Base-by-base conservation (phyloP, 2,797 vertebrate species). In the Pipistrellus kuhlii region DNA sequence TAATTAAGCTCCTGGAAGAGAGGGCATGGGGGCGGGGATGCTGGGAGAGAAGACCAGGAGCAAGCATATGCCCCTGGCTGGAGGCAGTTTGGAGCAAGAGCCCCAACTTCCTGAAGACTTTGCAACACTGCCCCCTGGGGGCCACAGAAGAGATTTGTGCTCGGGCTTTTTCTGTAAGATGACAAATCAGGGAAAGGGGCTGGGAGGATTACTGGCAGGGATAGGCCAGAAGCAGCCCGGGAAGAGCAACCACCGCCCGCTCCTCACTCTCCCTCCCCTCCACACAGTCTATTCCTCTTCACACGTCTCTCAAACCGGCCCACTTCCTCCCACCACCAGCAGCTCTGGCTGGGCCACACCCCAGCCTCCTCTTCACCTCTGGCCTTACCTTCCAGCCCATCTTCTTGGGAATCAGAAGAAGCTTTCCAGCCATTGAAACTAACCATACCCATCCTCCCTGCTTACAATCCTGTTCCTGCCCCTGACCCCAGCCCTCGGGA, bases 121-220 rank as follows among this genome's bases (percentile, higher is more conserved):
- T 83, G 85, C 85, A 90, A 94, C 78, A 94, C 92, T 94, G 95
- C 88, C 94, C 94, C 78, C 95, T 95, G 94, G 93, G 44, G 96
- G 41, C 75, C 55, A 38, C 51, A 90, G 23, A 21, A 69, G 59
- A 86, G 69, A 10, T 68, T n/a, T 66, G 84, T 32, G 17, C 27
- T 38, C 17, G 23, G 76, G 21, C 23, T 89, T 90, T 81, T 82
- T 3, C 66, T 80, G 23, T 2, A 17, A 3, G 72, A 53, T 15
- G 55, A 38, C 35, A 1, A 1, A 11, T 53, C 13, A 8, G 2
- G 64, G 3, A 53, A 46, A 64, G 27, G 13, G 25, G 5, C 14
- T 6, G 21, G 57, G 92, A 57, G n/a, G 51, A 64, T 11, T 32
- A 8, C 71, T 8, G 18, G 30, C 25, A 30, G 6, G 17, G 8